Conservation (phyloP, 2,888 invertebrate species). For the Pristionchus fissidentatus region DNA sequence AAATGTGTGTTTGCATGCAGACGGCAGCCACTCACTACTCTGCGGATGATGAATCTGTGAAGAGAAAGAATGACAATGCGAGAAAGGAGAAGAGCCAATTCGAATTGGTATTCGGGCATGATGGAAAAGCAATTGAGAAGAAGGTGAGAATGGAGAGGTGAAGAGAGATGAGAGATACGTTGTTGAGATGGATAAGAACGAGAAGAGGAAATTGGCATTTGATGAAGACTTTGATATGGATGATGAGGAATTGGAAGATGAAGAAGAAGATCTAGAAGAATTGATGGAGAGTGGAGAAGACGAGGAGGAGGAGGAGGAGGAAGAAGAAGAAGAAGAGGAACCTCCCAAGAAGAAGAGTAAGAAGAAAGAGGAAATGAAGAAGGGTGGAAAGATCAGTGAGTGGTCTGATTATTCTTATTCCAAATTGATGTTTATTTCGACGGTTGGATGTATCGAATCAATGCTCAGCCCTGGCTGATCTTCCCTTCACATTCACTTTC, state of each 20-base stretch:
- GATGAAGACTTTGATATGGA: conserved; percentile 57
- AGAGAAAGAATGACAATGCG: conserved; percentile 49
- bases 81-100: conserved; percentile 49
- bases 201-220: conserved; percentile 49
- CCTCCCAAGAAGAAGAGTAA: conserved; percentile 18
- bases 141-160: neutral
- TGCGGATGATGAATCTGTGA: conserved; percentile 59
- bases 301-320: conserved; percentile 52
- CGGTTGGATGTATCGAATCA: no score
- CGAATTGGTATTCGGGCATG: conserved; percentile 59
- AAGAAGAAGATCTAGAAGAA: conserved; percentile 59
- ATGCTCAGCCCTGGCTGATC: conserved; percentile 29
- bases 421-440: neutral
- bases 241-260: conserved; percentile 63
- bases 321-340: conserved; percentile 43
- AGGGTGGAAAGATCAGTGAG: conserved; percentile 30
- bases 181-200: conserved; percentile 50
- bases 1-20: neutral
- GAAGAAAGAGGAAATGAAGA: conserved; percentile 6
- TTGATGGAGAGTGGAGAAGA: conserved; percentile 54
- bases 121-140: conserved; percentile 54
- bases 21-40: conserved; percentile 52
- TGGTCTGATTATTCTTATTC: neutral
- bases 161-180: neutral
- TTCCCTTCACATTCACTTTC: conserved; percentile 64